phyloP scores from a whole-genome alignment of 2,888 invertebrate species.

The Sinodicranocentrus sp. region DNA sequence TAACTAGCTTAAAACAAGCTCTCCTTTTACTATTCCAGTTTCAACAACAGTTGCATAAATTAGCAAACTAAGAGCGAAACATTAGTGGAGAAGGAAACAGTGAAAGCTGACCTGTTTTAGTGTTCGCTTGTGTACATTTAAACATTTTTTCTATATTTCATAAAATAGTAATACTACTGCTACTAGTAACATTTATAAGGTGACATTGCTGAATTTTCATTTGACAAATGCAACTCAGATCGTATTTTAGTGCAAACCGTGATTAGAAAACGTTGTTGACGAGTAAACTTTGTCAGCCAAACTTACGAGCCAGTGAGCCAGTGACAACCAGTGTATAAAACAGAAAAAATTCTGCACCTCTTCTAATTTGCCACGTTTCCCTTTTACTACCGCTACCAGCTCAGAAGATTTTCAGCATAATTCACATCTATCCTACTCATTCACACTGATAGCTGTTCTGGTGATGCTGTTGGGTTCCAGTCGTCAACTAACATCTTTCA shows the following conservation, averaged over 20 bases:
- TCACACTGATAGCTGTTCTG: too few species aligned
- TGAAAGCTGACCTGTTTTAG: conserved; percentile 21
- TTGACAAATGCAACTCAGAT: conserved; percentile 11
- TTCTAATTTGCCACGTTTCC: background rate
- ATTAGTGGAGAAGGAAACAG: background rate
- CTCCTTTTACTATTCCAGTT: conserved; percentile 14
- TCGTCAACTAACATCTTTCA: too few species aligned
- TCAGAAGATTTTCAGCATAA: too few species aligned
- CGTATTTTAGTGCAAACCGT: conserved; percentile 1
- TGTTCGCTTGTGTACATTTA: conserved; percentile 16
- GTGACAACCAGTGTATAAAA: background rate
- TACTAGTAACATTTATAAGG: background rate
- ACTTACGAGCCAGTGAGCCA: background rate
- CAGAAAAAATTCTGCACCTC: too few species aligned
- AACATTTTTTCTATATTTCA: conserved; percentile 17
- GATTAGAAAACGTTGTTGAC: background rate
- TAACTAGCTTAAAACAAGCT: conserved; percentile 6
- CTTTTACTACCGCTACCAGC: too few species aligned
- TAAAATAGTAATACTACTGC: conserved; percentile 5
- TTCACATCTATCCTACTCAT: too few species aligned
- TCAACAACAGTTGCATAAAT: background rate
- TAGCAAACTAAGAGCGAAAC: background rate
- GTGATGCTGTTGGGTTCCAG: too few species aligned
- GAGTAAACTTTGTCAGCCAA: background rate
- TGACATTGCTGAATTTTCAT: background rate